Base-by-base conservation (phyloP, 2,797 vertebrate species). In the Setipinna tenuifilis region DNA sequence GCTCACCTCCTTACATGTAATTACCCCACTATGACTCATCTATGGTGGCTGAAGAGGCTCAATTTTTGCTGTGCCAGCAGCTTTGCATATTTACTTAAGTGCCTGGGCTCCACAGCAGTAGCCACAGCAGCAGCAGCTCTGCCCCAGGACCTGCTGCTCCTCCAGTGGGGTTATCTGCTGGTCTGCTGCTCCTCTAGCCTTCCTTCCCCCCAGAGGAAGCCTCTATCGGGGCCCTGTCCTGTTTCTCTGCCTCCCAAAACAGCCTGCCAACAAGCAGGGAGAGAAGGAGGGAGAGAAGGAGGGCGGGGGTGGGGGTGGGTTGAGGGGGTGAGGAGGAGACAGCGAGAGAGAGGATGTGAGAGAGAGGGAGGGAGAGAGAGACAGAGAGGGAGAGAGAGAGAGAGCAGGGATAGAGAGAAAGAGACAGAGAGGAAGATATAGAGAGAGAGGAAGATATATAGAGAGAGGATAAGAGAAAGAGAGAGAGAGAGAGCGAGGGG, bases 41-140 rank as follows among this genome's bases (percentile, higher is more conserved):
- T 75, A 75, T 28, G 68, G 28, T 75, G 31, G 28, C 68, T 75
- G 68, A 75, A 28, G 17, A 75, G 68, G 68, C 68, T 19, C 68
- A 17, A 35, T 16, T 75, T 35, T 17, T 35, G 68, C 68, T 75
- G 68, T 41, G 16, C 28, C 68, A 75, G 68, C 31, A 75, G 31
- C 28, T 75, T 75, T 75, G 31, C 68, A 19, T 41, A 31, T 31
- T 31, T 75, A 5, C 28, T 65, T 65, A 65, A 65, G 62, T 65
- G 11, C 62, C 62, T 65, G 12, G 23, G 62, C 62, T 65, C 23
- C 62, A 28, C 23, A 25, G 35, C 35, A 41, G 35, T 41, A 41
- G 5, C 35, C 35, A 41, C 2, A 41, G 35, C 35, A 41, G 35
- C 35, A 41, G 16, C 28, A 75, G 68, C 68, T 41, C 28, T 75